A percentile compares a stretch with the other conserved stretches of the same genome.
These are phyloP conservation scores for Ophion ellenae DNA, from an alignment of 2,888 invertebrate genomes.

Conservation along the genomic window DNA sequence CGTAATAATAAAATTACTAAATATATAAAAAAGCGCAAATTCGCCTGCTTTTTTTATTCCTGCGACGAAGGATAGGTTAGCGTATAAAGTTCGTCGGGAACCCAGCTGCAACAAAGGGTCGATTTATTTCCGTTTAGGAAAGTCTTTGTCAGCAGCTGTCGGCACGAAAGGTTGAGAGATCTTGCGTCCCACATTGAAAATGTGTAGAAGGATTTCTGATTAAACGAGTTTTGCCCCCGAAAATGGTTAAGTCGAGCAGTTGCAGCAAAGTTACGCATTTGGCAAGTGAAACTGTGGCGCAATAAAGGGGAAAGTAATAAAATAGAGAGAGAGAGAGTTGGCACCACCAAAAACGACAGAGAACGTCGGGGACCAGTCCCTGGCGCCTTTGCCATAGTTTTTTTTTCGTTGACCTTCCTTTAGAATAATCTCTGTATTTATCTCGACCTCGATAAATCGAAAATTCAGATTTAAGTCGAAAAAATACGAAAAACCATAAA, in stretches of 20 bases:
- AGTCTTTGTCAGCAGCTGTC: conserved; percentile 58
- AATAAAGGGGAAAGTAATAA: conserved; percentile 24
- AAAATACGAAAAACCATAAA: neutral
- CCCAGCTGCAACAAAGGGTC: neutral
- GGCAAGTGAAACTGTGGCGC: conserved; percentile 54
- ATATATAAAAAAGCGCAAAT: too few species aligned
- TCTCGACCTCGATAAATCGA: conserved; percentile 14
- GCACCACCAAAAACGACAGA: conserved; percentile 43
- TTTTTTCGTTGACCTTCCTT: conserved; percentile 52
- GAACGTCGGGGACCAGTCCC: conserved; percentile 33
- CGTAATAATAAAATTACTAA: too few species aligned
- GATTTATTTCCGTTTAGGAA: conserved; percentile 37
- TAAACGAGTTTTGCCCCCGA: neutral
- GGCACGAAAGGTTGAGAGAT: conserved; percentile 39
- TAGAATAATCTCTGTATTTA: conserved; percentile 41
- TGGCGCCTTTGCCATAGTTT: conserved; percentile 54
- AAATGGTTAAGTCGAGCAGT: neutral
- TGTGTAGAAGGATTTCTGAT: neutral
- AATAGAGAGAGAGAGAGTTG: conserved; percentile 63
- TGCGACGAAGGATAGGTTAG: neutral
- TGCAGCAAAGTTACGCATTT: conserved; percentile 19
- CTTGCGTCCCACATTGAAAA: conserved; percentile 30
- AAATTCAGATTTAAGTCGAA: neutral
- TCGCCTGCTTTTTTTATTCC: too few species aligned
- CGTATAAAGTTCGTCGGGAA: neutral